A percentile compares a stretch with the other conserved stretches of the same genome.
These are phyloP conservation scores for Physocephala rufipes DNA, from an alignment of 2,888 invertebrate species.

Conservation along the genomic window DNA sequence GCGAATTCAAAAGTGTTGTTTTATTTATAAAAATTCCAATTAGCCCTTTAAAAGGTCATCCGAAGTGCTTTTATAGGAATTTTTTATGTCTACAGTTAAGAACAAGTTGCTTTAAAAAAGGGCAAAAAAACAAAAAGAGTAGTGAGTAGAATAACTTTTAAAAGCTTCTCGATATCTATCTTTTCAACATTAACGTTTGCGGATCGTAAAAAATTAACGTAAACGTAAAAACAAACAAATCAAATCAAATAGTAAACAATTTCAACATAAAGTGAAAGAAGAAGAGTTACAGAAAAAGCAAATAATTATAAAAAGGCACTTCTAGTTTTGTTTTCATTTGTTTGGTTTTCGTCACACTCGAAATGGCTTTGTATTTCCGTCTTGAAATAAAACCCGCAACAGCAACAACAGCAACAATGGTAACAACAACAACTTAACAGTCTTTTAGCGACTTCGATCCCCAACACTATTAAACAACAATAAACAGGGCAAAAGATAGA, in stretches of 20 bases:
- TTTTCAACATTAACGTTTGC: background rate
- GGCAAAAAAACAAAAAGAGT: background rate
- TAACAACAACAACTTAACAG: background rate
- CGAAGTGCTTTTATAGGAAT: too few species aligned
- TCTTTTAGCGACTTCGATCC: too few species aligned
- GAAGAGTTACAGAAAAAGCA: conserved; percentile 1
- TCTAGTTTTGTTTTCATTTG: background rate
- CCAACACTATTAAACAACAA: too few species aligned
- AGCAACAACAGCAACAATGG: background rate
- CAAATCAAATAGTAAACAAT: conserved; percentile 34
- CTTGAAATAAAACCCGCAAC: conserved; percentile 40
- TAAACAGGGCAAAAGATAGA: too few species aligned
- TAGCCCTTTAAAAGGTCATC: too few species aligned
- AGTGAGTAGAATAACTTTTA: background rate
- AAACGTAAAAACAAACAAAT: conserved; percentile 29
- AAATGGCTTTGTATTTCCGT: conserved; percentile 56
- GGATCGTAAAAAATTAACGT: conserved; percentile 34
- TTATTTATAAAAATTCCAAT: too few species aligned
- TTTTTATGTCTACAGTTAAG: background rate
- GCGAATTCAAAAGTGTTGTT: too few species aligned
- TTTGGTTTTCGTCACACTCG: conserved; percentile 53
- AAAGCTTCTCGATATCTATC: too few species aligned
- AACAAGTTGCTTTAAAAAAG: too few species aligned
- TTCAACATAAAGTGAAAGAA: background rate
- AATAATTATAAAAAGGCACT: background rate